Percentiles rank a stretch among this genome's conserved stretches.
Evolutionary conservation across 2,113 vertebrate species (phyloP).

Genomic region (Brachypodius melanocephalos): DNA sequence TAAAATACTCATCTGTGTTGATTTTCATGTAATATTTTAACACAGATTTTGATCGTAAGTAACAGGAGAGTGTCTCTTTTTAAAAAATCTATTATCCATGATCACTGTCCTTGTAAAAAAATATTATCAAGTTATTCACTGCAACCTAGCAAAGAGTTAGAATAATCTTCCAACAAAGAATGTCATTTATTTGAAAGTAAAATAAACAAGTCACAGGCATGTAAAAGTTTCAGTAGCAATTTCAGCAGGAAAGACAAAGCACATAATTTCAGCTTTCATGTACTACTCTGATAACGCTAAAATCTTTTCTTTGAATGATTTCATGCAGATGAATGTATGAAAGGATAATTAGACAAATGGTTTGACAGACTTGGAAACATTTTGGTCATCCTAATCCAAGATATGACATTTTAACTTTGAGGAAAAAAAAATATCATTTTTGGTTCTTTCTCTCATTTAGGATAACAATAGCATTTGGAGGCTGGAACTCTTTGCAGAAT

Average conservation of each 20-base stretch:
- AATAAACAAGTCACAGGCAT: background rate
- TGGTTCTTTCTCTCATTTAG: background rate
- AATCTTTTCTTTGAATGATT: background rate
- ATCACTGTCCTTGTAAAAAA: background rate
- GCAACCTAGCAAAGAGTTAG: background rate
- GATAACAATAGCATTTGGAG: background rate
- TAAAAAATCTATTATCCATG: background rate
- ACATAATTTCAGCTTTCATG: background rate
- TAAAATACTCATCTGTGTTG: background rate
- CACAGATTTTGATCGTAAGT: background rate
- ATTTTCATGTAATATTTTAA: background rate
- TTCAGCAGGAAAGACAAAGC: background rate
- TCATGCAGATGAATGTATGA: background rate
- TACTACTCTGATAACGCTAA: background rate
- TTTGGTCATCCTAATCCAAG: background rate
- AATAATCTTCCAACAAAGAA: background rate
- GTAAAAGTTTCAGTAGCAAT: background rate
- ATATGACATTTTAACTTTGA: background rate
- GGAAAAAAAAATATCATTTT: background rate
- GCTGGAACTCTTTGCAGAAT: background rate
- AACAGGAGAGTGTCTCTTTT: background rate
- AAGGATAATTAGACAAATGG: background rate
- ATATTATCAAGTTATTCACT: background rate
- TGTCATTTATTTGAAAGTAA: background rate
- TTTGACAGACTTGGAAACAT: background rate